A percentile compares a stretch with the other conserved stretches of the same genome.
Conservation (phyloP, 2,888 invertebrate species). For the Lasius platythorax region DNA sequence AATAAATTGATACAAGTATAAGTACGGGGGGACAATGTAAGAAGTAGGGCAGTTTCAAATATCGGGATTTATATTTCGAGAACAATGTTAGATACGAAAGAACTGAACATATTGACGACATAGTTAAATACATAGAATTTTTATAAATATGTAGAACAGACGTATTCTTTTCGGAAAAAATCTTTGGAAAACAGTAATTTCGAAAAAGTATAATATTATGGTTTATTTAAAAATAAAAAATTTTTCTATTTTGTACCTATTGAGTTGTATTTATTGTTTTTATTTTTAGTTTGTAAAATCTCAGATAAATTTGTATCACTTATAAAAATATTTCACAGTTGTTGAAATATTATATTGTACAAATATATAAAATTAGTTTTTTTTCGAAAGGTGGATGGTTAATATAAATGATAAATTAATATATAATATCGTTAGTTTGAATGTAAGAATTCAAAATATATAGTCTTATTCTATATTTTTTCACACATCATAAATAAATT, state of each 20-base stretch:
- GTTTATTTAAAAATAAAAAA: neutral
- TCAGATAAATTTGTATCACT: neutral
- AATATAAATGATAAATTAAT: neutral
- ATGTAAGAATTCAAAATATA: neutral
- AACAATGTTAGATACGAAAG: constrained; percentile 2
- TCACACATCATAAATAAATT: neutral
- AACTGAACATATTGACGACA: neutral
- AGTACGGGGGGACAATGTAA: constrained; percentile 29
- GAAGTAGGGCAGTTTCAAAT: constrained; percentile 33
- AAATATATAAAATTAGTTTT: neutral
- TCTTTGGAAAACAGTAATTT: neutral
- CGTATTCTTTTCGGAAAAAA: neutral
- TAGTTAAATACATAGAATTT: constrained; percentile 5
- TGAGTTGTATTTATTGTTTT: neutral
- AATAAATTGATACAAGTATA: constrained; percentile 54
- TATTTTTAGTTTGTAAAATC: neutral
- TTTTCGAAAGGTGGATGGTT: neutral
- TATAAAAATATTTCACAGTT: neutral
- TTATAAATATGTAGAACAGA: neutral
- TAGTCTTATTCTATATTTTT: neutral
- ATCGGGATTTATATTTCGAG: constrained; percentile 39
- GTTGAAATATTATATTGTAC: neutral
- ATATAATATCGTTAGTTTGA: neutral
- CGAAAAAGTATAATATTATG: neutral
- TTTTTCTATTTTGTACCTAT: neutral